A percentile compares a stretch with the other conserved stretches of the same genome.
Evolutionary conservation across 1,140 invertebrate species (phyloP).

Genomic region (Trichogramma pretiosum): DNA sequence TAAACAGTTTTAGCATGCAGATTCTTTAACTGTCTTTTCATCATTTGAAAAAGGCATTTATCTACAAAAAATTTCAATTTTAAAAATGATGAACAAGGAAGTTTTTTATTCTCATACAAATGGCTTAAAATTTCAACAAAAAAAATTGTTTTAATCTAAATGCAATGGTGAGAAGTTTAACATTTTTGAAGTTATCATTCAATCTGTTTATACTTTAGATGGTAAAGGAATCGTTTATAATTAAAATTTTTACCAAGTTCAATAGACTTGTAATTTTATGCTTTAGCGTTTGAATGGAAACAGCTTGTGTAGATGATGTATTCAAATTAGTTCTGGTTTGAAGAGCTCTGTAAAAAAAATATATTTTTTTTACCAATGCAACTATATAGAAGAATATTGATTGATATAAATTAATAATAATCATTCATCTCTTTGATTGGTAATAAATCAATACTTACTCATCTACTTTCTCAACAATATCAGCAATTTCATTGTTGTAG

Average conservation of each 20-base stretch:
- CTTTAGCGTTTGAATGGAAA: slow-evolving; percentile 9
- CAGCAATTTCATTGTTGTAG: slow-evolving; percentile 19
- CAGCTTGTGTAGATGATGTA: background rate
- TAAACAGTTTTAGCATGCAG: too few species aligned
- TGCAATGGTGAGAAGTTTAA: too few species aligned
- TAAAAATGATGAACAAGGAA: background rate
- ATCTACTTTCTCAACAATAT: slow-evolving; percentile 14
- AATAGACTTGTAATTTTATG: slow-evolving; percentile 12
- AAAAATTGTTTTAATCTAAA: too few species aligned
- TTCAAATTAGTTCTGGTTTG: slow-evolving; percentile 1
- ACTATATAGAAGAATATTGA: too few species aligned
- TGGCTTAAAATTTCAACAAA: background rate
- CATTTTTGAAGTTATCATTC: too few species aligned
- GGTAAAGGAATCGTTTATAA: background rate
- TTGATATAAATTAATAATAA: too few species aligned
- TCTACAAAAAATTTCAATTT: too few species aligned
- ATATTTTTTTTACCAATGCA: too few species aligned
- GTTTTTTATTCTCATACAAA: too few species aligned
- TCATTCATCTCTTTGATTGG: too few species aligned
- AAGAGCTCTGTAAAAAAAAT: slow-evolving; percentile 7
- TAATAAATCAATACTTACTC: slow-evolving; percentile 19
- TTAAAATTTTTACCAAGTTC: slow-evolving; percentile 9
- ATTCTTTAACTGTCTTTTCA: too few species aligned
- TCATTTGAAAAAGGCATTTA: too few species aligned
- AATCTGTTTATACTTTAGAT: background rate